Evolutionary conservation across 2,888 invertebrate genomes (phyloP).

Genomic region (Zele albiditarsus): DNA sequence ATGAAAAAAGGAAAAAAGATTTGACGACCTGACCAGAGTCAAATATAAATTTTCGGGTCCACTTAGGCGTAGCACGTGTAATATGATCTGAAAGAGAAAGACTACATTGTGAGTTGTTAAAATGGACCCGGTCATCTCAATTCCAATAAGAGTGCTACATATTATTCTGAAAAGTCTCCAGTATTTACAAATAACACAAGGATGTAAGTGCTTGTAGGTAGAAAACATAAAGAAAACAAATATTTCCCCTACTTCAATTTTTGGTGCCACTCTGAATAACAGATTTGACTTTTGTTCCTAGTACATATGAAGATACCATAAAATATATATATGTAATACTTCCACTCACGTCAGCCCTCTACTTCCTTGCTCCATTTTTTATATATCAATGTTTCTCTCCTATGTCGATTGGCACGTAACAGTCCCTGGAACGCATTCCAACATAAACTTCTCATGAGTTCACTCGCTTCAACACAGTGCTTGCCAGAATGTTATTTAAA

Average conservation of each 20-base stretch:
- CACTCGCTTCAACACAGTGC: background rate
- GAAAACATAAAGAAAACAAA: background rate
- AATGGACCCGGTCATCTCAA: background rate
- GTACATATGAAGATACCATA: background rate
- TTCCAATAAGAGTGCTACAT: background rate
- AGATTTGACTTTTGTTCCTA: background rate
- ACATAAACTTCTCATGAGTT: slow-evolving; percentile 6
- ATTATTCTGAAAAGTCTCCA: background rate
- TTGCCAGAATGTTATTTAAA: slow-evolving; percentile 28
- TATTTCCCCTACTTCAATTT: background rate
- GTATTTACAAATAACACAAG: background rate
- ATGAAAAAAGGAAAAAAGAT: too few species aligned
- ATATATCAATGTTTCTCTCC: background rate
- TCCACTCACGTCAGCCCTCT: background rate
- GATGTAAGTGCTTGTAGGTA: background rate
- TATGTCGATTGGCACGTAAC: background rate
- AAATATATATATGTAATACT: background rate
- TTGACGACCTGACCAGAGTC: too few species aligned
- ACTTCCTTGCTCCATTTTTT: background rate
- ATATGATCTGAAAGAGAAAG: background rate
- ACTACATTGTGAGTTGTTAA: background rate
- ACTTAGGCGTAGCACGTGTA: background rate
- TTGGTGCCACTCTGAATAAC: background rate
- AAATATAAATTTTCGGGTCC: too few species aligned
- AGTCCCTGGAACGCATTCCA: slow-evolving; percentile 28